Evolutionary conservation across 2,113 vertebrate species (phyloP).

Genomic region (Chlorodrepanis virens): DNA sequence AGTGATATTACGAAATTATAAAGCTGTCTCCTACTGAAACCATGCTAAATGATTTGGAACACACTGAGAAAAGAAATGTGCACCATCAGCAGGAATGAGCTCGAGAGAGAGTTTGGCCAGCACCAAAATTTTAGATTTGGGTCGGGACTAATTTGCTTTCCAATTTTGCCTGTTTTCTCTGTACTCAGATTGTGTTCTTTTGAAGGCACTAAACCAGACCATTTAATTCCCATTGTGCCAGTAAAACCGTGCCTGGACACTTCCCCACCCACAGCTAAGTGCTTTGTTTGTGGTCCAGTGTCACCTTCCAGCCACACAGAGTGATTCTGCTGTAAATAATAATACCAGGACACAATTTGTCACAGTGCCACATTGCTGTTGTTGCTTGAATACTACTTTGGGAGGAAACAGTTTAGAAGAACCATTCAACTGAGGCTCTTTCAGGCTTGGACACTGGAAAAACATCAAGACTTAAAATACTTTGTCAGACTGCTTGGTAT

Average conservation of each 20-base stretch:
- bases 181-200: neutral
- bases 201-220: neutral
- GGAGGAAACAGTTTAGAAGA: neutral
- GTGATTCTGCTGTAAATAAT: neutral
- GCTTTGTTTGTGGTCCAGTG: neutral
- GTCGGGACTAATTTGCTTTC: neutral
- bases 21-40: neutral
- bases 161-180: neutral
- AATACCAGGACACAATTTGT: neutral
- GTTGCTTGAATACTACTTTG: neutral
- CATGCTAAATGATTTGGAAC: neutral
- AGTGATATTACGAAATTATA: neutral
- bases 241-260: neutral
- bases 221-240: neutral
- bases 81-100: neutral
- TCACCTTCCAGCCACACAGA: neutral
- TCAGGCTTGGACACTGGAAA: neutral
- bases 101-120: neutral
- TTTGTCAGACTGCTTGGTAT: neutral
- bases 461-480: neutral
- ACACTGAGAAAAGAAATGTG: neutral
- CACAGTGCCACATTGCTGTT: neutral
- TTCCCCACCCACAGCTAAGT: neutral
- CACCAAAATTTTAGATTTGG: neutral
- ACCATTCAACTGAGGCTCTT: neutral